phyloP scores from a whole-genome alignment of 2,888 invertebrate species.

The Hanleya hanleyi region DNA sequence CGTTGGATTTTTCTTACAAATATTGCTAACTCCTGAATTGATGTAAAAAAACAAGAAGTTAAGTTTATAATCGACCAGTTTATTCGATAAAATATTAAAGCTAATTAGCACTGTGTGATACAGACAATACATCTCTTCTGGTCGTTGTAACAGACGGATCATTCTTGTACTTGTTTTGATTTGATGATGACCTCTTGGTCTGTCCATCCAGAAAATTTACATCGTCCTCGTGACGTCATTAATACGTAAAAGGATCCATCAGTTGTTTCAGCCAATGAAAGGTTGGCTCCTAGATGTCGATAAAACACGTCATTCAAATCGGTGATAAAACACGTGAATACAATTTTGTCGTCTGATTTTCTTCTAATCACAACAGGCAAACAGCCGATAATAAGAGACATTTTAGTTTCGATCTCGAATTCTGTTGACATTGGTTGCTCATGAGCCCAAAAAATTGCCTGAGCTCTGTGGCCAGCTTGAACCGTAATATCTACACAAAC shows the following conservation, averaged over 20 bases:
- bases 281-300: neutral
- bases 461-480: neutral
- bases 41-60: too few relatives aligned
- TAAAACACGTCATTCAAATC: neutral
- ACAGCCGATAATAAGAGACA: neutral
- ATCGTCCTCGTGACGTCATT: neutral
- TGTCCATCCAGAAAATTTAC: neutral
- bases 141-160: too few relatives aligned
- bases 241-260: neutral
- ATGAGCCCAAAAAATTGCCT: neutral
- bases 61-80: too few relatives aligned
- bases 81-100: too few relatives aligned
- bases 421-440: neutral
- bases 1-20: too few relatives aligned
- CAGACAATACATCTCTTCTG: too few relatives aligned
- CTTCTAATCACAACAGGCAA: slow-evolving; percentile 1
- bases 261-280: neutral
- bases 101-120: too few relatives aligned
- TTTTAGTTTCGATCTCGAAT: neutral
- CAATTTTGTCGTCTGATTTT: neutral
- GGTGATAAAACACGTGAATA: neutral
- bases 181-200: neutral
- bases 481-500: too few relatives aligned
- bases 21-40: too few relatives aligned
- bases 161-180: too few relatives aligned